Conservation (phyloP, 2,888 invertebrate genomes). For the Brenthis daphne region DNA sequence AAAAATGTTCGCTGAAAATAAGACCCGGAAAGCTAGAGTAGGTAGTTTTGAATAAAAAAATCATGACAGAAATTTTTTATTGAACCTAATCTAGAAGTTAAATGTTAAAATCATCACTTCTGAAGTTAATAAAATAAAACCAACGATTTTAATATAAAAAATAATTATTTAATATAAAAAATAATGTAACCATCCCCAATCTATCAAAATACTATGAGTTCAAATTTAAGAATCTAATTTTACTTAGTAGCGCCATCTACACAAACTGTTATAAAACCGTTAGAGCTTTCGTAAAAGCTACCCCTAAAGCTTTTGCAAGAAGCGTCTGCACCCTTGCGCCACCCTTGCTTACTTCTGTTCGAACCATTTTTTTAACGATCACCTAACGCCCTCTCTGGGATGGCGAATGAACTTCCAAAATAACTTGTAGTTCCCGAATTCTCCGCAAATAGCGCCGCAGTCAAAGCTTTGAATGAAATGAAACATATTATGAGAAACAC, state of each 20-base stretch:
- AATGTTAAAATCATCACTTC: no score
- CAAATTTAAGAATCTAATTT: neutral
- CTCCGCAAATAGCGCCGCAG: conserved; percentile 59
- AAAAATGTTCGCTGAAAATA: no score
- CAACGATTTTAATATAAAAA: no score
- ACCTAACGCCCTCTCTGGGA: conserved; percentile 70
- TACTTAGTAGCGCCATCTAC: conserved; percentile 37
- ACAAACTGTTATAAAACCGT: conserved; percentile 18
- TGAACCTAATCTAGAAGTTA: no score
- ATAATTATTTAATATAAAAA: no score
- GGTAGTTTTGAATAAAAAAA: no score
- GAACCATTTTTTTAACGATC: conserved; percentile 48
- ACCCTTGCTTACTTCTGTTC: conserved; percentile 45
- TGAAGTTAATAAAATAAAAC: no score
- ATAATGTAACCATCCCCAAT: no score
- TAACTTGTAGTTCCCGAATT: conserved; percentile 64
- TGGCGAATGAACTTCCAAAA: conserved; percentile 63
- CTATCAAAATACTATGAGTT: neutral
- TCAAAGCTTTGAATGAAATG: conserved; percentile 74
- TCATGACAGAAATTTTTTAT: no score
- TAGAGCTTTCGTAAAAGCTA: conserved; percentile 31
- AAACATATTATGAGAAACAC: conserved; percentile 45
- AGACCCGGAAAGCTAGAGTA: no score
- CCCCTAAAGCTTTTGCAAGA: conserved; percentile 46
- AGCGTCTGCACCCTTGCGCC: conserved; percentile 54